These are phyloP conservation scores for Heteractis magnifica DNA, from an alignment of 92 coral and sea anemone genomes.

Conservation along the genomic window DNA sequence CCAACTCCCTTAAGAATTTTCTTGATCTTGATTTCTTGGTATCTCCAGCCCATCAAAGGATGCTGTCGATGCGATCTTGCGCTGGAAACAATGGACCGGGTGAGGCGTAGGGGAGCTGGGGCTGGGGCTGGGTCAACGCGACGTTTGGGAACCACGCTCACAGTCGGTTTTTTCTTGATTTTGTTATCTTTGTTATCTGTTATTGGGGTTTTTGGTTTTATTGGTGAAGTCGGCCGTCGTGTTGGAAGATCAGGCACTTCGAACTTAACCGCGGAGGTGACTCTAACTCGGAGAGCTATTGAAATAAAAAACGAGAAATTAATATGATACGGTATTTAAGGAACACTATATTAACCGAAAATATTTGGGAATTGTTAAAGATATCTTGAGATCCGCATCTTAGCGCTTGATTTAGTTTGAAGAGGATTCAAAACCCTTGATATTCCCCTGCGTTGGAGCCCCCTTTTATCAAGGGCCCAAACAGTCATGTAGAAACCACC, in stretches of 20 bases:
- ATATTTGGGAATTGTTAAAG: no score
- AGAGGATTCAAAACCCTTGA: no score
- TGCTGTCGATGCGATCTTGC: not conserved
- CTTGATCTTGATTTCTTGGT: slow-evolving; percentile 34
- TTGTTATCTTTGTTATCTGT: slow-evolving; percentile 6
- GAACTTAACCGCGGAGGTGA: slow-evolving; percentile 14
- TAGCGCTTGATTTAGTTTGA: no score
- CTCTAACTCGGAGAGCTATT: slow-evolving; percentile 30
- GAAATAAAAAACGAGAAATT: slow-evolving; percentile 7
- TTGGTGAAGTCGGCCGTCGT: not conserved
- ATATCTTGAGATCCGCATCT: no score
- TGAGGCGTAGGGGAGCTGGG: slow-evolving; percentile 20
- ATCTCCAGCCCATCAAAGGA: not conserved
- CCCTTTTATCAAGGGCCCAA: no score
- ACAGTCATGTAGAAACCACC: no score
- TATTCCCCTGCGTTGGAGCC: no score
- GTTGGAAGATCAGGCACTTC: slow-evolving; percentile 32
- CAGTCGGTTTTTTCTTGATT: not conserved
- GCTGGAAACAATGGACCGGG: not conserved
- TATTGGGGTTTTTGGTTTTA: not conserved
- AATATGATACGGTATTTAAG: no score
- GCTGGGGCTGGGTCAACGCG: slow-evolving; percentile 9
- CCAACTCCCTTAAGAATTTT: slow-evolving; percentile 28
- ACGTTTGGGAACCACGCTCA: not conserved
- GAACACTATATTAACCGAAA: no score